A percentile compares a stretch with the other conserved stretches of the same genome.
Evolutionary conservation across 92 coral and sea anemone genomes (phyloP).

Genomic region (Umimayanthus kanabou): DNA sequence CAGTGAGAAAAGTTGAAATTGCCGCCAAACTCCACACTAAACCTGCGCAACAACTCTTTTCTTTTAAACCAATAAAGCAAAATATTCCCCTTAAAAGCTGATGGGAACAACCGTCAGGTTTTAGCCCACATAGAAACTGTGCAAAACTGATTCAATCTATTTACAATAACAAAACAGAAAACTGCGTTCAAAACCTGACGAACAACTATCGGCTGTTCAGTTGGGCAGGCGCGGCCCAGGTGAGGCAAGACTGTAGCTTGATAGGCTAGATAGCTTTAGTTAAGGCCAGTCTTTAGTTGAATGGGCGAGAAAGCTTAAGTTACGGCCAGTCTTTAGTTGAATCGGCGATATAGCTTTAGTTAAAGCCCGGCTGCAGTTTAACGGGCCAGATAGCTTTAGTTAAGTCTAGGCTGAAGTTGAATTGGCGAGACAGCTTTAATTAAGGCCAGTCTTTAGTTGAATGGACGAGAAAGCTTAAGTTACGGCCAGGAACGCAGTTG

Average conservation of each 20-base stretch:
- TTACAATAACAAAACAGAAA: neutral
- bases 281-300: too few relatives aligned
- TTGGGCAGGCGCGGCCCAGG: neutral
- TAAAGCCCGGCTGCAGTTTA: conserved; percentile 3
- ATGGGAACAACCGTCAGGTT: neutral
- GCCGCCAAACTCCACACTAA: too few relatives aligned
- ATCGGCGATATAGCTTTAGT: neutral
- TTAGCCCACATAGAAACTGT: neutral
- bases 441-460: conserved; percentile 3
- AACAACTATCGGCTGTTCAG: neutral
- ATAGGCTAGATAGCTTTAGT: too few relatives aligned
- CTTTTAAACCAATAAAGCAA: neutral
- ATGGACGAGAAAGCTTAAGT: neutral
- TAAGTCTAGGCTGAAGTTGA: conserved; percentile 1
- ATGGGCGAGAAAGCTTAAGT: too few relatives aligned
- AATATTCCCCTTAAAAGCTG: neutral
- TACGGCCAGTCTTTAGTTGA: too few relatives aligned
- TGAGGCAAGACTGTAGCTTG: neutral
- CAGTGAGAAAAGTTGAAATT: too few relatives aligned
- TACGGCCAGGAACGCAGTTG: conserved; percentile 4
- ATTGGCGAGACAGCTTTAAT: neutral
- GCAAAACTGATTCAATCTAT: neutral
- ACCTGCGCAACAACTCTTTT: neutral
- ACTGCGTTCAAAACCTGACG: neutral
- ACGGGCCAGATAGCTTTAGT: neutral